Conservation (phyloP, 2,797 vertebrate genomes). For the Aulostomus chinensis region DNA sequence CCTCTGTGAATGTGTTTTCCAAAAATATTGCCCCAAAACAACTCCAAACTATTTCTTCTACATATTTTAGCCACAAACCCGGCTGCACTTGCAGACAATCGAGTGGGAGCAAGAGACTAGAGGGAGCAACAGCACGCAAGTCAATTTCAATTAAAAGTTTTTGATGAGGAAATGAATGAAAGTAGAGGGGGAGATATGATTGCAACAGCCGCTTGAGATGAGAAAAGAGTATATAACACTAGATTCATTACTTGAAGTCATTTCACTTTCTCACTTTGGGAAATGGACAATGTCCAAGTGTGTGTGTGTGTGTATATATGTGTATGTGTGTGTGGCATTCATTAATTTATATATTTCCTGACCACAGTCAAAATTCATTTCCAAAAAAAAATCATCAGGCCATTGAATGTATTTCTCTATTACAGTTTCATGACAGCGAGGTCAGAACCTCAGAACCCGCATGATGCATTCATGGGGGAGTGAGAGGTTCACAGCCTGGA, state of each 20-base stretch:
- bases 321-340: not conserved
- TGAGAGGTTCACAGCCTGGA: conserved; percentile 13
- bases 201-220: not conserved
- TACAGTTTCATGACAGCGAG: too few relatives aligned
- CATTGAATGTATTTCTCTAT: not conserved
- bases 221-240: conserved; percentile 16
- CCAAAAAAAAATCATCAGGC: not conserved
- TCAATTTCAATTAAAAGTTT: conserved; percentile 44
- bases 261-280: conserved; percentile 16
- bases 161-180: conserved; percentile 19
- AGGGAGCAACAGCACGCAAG: not conserved
- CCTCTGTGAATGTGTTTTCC: not conserved
- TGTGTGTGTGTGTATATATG: conserved; percentile 1
- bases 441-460: conserved; percentile 6
- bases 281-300: conserved; percentile 4
- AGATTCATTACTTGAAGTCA: conserved; percentile 15
- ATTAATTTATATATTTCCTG: conserved; percentile 15
- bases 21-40: not conserved
- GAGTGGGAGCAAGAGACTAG: not conserved
- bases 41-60: not conserved
- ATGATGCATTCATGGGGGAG: not conserved
- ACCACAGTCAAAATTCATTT: conserved; percentile 4
- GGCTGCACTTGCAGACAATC: not conserved
- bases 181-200: conserved; percentile 6
- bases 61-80: not conserved